These are phyloP conservation scores for Periplaneta americana DNA, from an alignment of 1,140 invertebrate species.

Conservation along the genomic window DNA sequence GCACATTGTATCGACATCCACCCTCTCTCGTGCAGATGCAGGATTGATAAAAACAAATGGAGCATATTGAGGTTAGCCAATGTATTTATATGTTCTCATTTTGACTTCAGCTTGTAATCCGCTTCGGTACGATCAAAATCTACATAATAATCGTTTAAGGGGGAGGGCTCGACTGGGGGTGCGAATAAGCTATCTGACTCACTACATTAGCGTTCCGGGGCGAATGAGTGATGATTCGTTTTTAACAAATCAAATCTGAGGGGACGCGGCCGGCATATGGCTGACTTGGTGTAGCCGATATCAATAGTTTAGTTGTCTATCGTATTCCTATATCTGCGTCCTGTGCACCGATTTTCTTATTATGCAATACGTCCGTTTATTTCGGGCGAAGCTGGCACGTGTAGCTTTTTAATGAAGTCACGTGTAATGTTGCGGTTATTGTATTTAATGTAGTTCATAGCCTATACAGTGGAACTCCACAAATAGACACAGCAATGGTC, in stretches of 20 bases:
- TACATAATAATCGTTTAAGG: constrained; percentile 14
- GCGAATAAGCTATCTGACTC: background rate
- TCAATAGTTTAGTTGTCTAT: too few relatives aligned
- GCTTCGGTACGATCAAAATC: background rate
- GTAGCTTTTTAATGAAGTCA: too few relatives aligned
- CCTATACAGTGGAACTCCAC: too few relatives aligned
- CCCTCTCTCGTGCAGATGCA: background rate
- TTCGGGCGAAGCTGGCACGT: too few relatives aligned
- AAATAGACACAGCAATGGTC: too few relatives aligned
- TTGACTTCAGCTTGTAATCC: constrained; percentile 8
- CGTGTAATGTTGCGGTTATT: too few relatives aligned
- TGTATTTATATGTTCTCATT: constrained; percentile 10
- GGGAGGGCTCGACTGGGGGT: background rate
- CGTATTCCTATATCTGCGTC: too few relatives aligned
- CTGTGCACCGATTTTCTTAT: too few relatives aligned
- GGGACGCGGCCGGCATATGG: background rate
- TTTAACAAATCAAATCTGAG: background rate
- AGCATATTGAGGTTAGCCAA: constrained; percentile 17
- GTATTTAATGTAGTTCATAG: too few relatives aligned
- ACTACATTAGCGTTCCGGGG: constrained; percentile 4
- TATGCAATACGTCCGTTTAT: too few relatives aligned
- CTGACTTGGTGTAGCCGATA: background rate
- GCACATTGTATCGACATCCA: background rate
- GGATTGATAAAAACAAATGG: constrained; percentile 12
- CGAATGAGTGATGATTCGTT: constrained; percentile 2